Conservation (phyloP, 2,888 invertebrate species). For the Lysandra bellargus region DNA sequence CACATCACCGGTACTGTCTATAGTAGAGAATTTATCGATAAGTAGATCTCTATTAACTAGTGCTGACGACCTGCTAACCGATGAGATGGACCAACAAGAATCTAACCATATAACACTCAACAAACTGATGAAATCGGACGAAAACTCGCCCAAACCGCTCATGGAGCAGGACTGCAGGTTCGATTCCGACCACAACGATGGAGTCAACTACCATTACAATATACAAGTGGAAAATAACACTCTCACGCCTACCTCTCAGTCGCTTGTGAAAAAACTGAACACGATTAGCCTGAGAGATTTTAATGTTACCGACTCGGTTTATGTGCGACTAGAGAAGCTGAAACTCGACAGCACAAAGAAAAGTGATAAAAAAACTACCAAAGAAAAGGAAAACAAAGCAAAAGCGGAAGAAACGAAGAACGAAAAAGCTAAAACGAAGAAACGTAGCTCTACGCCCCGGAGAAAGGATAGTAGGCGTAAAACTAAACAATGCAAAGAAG, state of each 20-base stretch:
- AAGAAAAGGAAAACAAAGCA: constrained; percentile 37
- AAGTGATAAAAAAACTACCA: constrained; percentile 46
- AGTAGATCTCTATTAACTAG: constrained; percentile 51
- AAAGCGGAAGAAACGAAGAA: constrained; percentile 35
- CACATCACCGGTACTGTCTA: constrained; percentile 66
- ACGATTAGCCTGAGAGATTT: constrained; percentile 52
- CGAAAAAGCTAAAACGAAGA: constrained; percentile 45
- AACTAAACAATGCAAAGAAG: constrained; percentile 41
- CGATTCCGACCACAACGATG: constrained; percentile 41
- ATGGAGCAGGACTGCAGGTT: constrained; percentile 61
- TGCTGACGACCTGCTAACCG: constrained; percentile 41
- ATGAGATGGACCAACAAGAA: constrained; percentile 31
- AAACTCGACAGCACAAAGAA: constrained; percentile 68
- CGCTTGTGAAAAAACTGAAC: constrained; percentile 52
- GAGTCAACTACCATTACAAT: constrained; percentile 39
- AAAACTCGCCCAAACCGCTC: constrained; percentile 60
- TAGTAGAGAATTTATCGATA: constrained; percentile 67
- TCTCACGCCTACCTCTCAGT: constrained; percentile 48
- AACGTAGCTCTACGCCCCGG: constrained; percentile 46
- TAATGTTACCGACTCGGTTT: constrained; percentile 57
- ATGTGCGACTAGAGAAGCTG: constrained; percentile 56
- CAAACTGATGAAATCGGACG: constrained; percentile 52
- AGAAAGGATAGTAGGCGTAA: constrained; percentile 40
- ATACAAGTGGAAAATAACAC: constrained; percentile 39
- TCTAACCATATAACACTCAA: constrained; percentile 43